Conservation (phyloP, 2,888 invertebrate genomes). For the Drosophila trichaetosa region DNA sequence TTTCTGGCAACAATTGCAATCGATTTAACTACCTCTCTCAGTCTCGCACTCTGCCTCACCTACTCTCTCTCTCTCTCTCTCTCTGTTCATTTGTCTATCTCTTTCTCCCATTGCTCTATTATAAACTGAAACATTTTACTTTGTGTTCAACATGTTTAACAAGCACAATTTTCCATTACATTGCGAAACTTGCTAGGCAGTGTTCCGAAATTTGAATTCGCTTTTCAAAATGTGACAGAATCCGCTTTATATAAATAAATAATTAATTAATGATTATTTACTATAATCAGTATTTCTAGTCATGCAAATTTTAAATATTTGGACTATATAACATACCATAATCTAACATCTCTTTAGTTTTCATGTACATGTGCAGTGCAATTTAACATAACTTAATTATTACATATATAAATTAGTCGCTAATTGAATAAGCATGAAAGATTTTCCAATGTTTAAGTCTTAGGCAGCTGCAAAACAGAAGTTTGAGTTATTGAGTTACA, state of each 20-base stretch:
- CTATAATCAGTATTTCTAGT: background rate
- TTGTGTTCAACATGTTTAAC: slow-evolving; percentile 78
- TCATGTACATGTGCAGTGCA: background rate
- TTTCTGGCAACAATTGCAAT: slow-evolving; percentile 71
- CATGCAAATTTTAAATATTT: background rate
- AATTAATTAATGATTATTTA: background rate
- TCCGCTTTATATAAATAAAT: background rate
- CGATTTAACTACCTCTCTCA: slow-evolving; percentile 25
- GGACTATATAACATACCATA: background rate
- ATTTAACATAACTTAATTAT: background rate
- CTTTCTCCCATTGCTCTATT: slow-evolving; percentile 9
- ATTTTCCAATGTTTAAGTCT: background rate
- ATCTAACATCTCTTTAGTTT: background rate
- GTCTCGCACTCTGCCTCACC: background rate
- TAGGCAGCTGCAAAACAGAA: background rate
- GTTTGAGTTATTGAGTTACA: background rate
- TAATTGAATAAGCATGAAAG: background rate
- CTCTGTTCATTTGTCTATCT: background rate
- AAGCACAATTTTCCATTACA: slow-evolving; percentile 63
- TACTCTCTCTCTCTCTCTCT: background rate
- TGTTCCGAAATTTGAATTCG: slow-evolving; percentile 25
- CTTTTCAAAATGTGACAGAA: background rate
- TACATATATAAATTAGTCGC: background rate
- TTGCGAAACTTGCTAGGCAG: slow-evolving; percentile 40
- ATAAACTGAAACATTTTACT: slow-evolving; percentile 75